Conservation (phyloP, 2,888 invertebrate species). For the Abrostola tripartita region DNA sequence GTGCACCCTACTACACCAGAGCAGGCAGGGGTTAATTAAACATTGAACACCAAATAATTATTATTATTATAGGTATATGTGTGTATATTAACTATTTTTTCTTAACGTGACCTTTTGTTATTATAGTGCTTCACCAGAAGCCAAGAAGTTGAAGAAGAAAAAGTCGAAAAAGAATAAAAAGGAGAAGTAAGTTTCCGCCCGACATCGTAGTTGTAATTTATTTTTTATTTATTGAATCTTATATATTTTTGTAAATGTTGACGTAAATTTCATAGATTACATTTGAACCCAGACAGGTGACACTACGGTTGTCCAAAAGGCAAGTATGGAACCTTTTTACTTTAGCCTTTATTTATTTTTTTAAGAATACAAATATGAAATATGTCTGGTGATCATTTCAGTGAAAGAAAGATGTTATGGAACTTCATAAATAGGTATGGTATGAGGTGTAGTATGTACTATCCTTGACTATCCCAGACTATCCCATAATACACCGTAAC, state of each 20-base stretch:
- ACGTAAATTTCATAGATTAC: slow-evolving; percentile 69
- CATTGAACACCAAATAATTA: too few species aligned
- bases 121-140: slow-evolving; percentile 91
- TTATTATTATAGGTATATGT: too few species aligned
- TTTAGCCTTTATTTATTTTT: slow-evolving; percentile 24
- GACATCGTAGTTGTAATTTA: slow-evolving; percentile 6
- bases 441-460: slow-evolving; percentile 32
- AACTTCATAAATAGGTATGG: slow-evolving; percentile 82
- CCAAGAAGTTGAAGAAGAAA: slow-evolving; percentile 93
- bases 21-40: too few species aligned
- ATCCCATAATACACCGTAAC: neutral
- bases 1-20: too few species aligned
- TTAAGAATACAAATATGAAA: slow-evolving; percentile 46
- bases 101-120: slow-evolving; percentile 35
- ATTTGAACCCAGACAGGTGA: slow-evolving; percentile 83
- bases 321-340: slow-evolving; percentile 71
- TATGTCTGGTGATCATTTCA: slow-evolving; percentile 72
- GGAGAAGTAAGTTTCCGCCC: slow-evolving; percentile 89
- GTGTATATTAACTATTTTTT: too few species aligned
- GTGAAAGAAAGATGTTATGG: slow-evolving; percentile 84
- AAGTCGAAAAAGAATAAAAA: slow-evolving; percentile 93
- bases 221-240: slow-evolving; percentile 41
- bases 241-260: slow-evolving; percentile 58
- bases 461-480: slow-evolving; percentile 3
- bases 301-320: slow-evolving; percentile 80